phyloP scores from a whole-genome alignment of 2,888 invertebrate species.

The Ecdyonurus torrentis region DNA sequence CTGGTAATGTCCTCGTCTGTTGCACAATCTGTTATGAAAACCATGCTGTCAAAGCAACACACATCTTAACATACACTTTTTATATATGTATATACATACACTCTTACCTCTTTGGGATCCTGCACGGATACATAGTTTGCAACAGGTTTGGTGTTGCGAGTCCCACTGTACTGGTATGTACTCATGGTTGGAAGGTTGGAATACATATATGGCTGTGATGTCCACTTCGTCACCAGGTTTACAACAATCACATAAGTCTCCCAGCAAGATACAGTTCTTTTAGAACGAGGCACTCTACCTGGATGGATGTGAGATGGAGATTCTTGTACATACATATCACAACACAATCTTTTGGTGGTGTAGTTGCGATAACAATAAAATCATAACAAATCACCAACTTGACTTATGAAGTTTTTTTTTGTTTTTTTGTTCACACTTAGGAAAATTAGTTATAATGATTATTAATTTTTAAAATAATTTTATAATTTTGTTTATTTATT shows the following conservation, averaged over 20 bases:
- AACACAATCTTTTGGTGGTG: constrained; percentile 92
- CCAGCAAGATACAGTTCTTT: constrained; percentile 86
- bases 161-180: constrained; percentile 97
- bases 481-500: too few species aligned
- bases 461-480: too few species aligned
- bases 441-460: too few species aligned
- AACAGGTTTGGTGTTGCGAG: constrained; percentile 75
- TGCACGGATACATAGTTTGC: constrained; percentile 38
- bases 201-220: constrained; percentile 83
- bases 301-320: constrained; percentile 96
- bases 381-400: too few species aligned
- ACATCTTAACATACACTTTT: too few species aligned
- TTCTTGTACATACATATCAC: too few species aligned
- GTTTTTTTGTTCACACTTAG: too few species aligned
- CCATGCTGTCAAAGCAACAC: too few species aligned
- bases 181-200: constrained; percentile 96
- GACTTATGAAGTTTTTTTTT: too few species aligned
- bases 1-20: constrained; percentile 92
- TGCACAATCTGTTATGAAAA: constrained; percentile 83
- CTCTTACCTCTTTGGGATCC: constrained; percentile 29
- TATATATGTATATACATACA: constrained; percentile 90
- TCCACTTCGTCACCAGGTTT: constrained; percentile 98
- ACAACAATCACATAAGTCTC: constrained; percentile 91
- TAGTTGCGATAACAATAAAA: too few species aligned
- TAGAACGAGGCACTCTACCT: constrained; percentile 91